Conservation (phyloP, 2,113 vertebrate species). For the Lethenteron reissneri region DNA sequence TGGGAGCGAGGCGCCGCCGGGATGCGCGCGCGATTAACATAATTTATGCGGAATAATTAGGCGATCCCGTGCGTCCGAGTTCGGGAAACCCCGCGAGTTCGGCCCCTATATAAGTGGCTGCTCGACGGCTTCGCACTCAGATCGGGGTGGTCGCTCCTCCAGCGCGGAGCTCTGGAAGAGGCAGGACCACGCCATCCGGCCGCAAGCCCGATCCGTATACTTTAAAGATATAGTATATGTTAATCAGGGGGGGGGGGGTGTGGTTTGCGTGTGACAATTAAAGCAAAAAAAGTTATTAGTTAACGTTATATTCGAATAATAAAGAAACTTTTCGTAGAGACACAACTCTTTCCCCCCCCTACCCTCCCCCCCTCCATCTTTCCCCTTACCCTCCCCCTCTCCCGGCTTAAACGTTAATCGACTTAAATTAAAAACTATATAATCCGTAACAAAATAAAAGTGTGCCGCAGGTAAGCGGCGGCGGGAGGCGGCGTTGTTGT, state of each 20-base stretch:
- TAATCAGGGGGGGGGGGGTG: too few species aligned
- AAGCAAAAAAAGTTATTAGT: not conserved
- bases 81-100: not conserved
- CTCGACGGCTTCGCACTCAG: not conserved
- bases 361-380: too few species aligned
- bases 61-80: not conserved
- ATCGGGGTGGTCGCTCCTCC: not conserved
- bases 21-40: not conserved
- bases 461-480: not conserved
- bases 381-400: too few species aligned
- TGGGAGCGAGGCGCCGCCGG: too few species aligned
- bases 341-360: too few species aligned
- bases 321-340: too few species aligned
- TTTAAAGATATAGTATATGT: too few species aligned
- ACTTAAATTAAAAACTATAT: too few species aligned
- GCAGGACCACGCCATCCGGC: not conserved
- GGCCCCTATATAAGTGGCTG: not conserved
- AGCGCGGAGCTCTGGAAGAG: conserved; percentile 1
- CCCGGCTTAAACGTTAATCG: too few species aligned
- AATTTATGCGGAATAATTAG: conserved; percentile 2
- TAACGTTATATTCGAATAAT: too few species aligned
- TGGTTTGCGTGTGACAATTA: too few species aligned
- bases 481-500: not conserved
- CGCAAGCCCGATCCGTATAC: not conserved
- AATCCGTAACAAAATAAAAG: not conserved